These are phyloP conservation scores for Chionis minor DNA, from an alignment of 2,113 vertebrate species.

Conservation along the genomic window DNA sequence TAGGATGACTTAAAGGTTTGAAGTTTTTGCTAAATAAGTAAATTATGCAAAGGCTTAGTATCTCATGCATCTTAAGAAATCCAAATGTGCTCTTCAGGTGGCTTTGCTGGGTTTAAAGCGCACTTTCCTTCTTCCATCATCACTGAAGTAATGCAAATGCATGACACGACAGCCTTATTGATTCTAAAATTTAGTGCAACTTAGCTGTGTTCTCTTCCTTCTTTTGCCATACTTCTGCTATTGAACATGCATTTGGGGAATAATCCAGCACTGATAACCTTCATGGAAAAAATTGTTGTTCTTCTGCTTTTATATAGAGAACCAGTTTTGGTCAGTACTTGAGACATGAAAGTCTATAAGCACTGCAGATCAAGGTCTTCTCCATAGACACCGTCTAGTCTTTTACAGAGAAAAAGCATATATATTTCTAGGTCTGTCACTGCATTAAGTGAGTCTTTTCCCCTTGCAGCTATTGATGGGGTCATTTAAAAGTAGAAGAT, in stretches of 20 bases:
- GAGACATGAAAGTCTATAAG: neutral
- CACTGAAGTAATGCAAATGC: neutral
- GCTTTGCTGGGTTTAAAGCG: neutral
- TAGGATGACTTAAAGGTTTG: neutral
- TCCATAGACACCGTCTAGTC: neutral
- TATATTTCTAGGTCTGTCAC: neutral
- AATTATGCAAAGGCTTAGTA: neutral
- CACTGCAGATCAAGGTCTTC: neutral
- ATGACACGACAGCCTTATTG: neutral
- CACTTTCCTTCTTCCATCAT: neutral
- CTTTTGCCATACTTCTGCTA: neutral
- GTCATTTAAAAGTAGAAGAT: neutral
- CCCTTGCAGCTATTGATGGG: neutral
- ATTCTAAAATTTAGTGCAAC: neutral
- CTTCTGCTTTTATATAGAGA: neutral
- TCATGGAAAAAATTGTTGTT: neutral
- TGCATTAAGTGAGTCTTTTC: neutral
- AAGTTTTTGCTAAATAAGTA: neutral
- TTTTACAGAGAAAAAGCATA: neutral
- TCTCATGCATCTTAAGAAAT: accelerated
- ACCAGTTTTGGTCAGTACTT: neutral
- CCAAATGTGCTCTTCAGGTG: neutral
- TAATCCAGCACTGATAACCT: neutral
- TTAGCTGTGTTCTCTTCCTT: neutral
- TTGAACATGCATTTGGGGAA: neutral